These are phyloP conservation scores for Hassar affinis DNA, from an alignment of 2,113 vertebrate species.

Conservation along the genomic window DNA sequence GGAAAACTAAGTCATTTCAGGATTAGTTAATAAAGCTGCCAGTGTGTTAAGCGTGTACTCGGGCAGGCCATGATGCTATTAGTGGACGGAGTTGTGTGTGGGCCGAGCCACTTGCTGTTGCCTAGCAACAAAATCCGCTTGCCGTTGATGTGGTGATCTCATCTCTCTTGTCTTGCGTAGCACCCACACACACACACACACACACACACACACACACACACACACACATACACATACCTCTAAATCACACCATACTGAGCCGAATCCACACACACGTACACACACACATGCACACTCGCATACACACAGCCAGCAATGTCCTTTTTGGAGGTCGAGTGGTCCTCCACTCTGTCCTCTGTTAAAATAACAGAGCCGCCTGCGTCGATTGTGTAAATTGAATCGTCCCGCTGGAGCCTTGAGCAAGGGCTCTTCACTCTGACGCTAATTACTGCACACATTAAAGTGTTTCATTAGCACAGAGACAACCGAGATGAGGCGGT, in stretches of 20 bases:
- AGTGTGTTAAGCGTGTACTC: slow-evolving; percentile 63
- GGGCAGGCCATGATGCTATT: slow-evolving; percentile 59
- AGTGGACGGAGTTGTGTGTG: slow-evolving; percentile 55
- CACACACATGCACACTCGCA: slow-evolving; percentile 37
- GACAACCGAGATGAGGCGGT: slow-evolving; percentile 27
- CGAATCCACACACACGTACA: slow-evolving; percentile 3
- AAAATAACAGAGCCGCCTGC: slow-evolving; percentile 72
- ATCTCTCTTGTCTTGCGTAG: slow-evolving; percentile 38
- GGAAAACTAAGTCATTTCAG: slow-evolving; percentile 53
- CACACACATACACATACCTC: slow-evolving; percentile 17
- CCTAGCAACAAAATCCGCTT: slow-evolving; percentile 64
- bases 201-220: slow-evolving; percentile 44
- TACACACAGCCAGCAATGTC: slow-evolving; percentile 60
- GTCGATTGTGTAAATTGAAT: slow-evolving; percentile 61
- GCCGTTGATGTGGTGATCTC: slow-evolving; percentile 58
- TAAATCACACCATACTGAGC: not conserved
- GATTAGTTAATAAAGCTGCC: slow-evolving; percentile 37
- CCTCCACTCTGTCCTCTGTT: slow-evolving; percentile 66
- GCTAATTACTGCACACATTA: slow-evolving; percentile 53
- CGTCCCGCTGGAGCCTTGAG: slow-evolving; percentile 56
- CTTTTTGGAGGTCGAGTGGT: slow-evolving; percentile 68
- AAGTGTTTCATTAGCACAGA: slow-evolving; percentile 44
- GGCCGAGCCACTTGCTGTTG: slow-evolving; percentile 56
- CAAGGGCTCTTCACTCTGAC: slow-evolving; percentile 55
- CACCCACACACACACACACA: slow-evolving; percentile 38